Conservation (phyloP, 2,888 invertebrate genomes). For the Stomorhina lunata region DNA sequence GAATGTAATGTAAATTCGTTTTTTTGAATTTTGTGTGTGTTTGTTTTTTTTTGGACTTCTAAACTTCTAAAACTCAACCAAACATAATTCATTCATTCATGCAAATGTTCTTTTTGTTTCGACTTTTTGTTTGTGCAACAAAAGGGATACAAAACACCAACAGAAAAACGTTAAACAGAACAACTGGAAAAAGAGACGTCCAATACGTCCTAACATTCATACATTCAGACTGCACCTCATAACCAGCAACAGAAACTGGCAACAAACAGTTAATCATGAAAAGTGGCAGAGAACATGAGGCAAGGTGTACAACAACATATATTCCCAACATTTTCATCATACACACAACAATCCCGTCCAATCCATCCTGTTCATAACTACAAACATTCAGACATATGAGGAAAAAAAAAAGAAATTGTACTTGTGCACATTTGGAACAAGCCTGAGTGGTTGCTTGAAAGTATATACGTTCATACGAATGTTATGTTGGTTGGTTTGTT, state of each 20-base stretch:
- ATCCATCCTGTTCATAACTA: neutral
- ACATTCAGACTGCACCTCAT: conserved; percentile 56
- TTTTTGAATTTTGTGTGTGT: neutral
- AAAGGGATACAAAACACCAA: conserved; percentile 35
- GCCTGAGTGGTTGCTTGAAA: conserved; percentile 8
- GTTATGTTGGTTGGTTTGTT: neutral
- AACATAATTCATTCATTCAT: conserved; percentile 62
- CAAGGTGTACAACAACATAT: conserved; percentile 60
- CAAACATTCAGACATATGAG: conserved; percentile 31
- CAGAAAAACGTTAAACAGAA: conserved; percentile 5
- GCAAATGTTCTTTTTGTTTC: conserved; percentile 17
- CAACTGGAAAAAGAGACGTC: conserved; percentile 32
- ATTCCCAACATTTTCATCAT: neutral
- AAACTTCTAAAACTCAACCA: conserved; percentile 42
- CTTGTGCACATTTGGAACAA: neutral
- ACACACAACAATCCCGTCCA: neutral
- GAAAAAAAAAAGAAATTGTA: conserved; percentile 20
- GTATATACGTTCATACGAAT: neutral
- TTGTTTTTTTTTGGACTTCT: conserved; percentile 43
- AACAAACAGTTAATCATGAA: conserved; percentile 69
- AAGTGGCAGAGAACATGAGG: conserved; percentile 68
- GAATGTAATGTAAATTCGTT: neutral
- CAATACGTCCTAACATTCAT: conserved; percentile 36
- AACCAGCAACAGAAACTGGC: conserved; percentile 16
- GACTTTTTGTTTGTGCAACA: neutral